Conservation (phyloP, 2,888 invertebrate genomes). For the Monochamus alternatus region DNA sequence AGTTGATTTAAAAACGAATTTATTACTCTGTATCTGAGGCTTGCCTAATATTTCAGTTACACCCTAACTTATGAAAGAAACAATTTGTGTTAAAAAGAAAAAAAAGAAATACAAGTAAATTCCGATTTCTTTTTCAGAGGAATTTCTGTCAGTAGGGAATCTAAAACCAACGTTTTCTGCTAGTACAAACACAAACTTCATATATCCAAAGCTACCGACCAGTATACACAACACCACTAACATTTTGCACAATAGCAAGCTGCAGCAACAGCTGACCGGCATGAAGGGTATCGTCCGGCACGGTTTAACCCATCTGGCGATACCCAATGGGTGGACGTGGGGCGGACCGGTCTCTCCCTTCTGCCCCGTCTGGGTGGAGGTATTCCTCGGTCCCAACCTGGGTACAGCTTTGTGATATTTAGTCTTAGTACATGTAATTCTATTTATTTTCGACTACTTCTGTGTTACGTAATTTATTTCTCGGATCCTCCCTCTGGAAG, state of each 20-base stretch:
- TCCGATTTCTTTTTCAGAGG: constrained; percentile 51
- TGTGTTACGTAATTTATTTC: constrained; percentile 31
- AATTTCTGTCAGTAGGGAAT: constrained; percentile 57
- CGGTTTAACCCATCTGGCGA: constrained; percentile 84
- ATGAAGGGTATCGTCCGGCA: constrained; percentile 78
- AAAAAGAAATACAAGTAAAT: too few species aligned
- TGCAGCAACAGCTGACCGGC: constrained; percentile 71
- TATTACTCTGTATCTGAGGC: too few species aligned
- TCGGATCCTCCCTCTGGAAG: constrained; percentile 42
- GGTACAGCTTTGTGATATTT: constrained; percentile 66
- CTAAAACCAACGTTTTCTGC: constrained; percentile 61
- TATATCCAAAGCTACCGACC: constrained; percentile 39
- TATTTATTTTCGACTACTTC: constrained; percentile 55
- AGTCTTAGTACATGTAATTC: constrained; percentile 56
- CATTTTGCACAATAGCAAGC: constrained; percentile 57
- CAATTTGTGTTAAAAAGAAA: too few species aligned
- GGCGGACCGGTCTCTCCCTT: constrained; percentile 84
- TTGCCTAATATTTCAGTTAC: too few species aligned
- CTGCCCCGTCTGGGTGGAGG: constrained; percentile 86
- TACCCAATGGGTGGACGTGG: constrained; percentile 89
- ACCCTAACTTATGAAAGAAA: too few species aligned
- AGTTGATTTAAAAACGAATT: too few species aligned
- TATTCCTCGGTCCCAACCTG: constrained; percentile 67
- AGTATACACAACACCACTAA: constrained; percentile 56
- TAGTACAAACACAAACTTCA: constrained; percentile 61